Evolutionary conservation across 1,140 invertebrate genomes (phyloP), one percentile per base, ranked within the genome.

Genomic region (Diploscapter pachys): DNA sequence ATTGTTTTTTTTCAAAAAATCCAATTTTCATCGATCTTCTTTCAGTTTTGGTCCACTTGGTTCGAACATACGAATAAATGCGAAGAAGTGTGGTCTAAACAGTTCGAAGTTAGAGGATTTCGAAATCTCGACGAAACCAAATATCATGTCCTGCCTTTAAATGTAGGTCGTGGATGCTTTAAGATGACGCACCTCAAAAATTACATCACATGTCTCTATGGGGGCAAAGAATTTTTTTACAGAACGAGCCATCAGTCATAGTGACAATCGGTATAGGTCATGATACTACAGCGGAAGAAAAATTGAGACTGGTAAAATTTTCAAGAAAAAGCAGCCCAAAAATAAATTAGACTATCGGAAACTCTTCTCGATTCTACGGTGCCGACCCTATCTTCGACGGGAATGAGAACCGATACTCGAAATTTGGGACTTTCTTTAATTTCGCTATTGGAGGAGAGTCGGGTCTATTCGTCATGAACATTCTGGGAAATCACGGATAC

Each of bases 101-200:
- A 52, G 9, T 48, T 68, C 0, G 52, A 68, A 8, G 48, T 68
- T 9, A 50, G 11, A 6, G 66, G 11, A 53, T 68, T 55, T 48
- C 66, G 52, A 31, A 68, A 68, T 53, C 6, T n/a, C 5, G 66
- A 68, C 52, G 66, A 68, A 55, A n/a, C 66, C 66, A 68, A 68
- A 31, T 68, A 68, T 48, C 66, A 68, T 2, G 57, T 68, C 6
- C 51, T 68, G 11, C 66, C 66, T 52, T 5, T 55, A 11, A 54
- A 68, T 48, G 63, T 65, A 31, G 2, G 63, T 65, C 31, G 57
- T 11, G 9, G 31, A 59, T 59, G 31, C 57, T 59, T 59, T 31
- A 59, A 59, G 57, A 59, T 31, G 31, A 59, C 1, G 31, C 57
- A 59, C 57, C 9, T 31, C 9, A 59, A 11, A 59, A 11, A 59